A percentile compares a stretch with the other conserved stretches of the same genome.
phyloP scores from a whole-genome alignment of 2,888 invertebrate genomes.

The Lasius platythorax region DNA sequence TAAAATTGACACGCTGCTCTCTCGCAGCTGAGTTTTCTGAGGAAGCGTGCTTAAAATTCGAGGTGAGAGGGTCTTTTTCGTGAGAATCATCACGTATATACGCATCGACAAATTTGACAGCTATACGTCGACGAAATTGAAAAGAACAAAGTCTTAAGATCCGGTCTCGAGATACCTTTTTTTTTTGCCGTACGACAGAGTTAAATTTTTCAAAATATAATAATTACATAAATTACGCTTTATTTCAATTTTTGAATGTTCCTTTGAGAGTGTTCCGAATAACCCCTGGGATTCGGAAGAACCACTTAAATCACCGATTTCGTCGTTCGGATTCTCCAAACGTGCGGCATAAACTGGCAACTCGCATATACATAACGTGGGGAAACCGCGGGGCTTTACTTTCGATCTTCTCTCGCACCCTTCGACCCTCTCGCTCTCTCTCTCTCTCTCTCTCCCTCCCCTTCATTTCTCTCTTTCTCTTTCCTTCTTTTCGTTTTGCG shows the following conservation, averaged over 20 bases:
- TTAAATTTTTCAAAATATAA: not conserved
- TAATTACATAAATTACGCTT: not conserved
- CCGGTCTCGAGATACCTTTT: not conserved
- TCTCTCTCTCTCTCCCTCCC: conserved; percentile 26
- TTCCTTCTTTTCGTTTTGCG: conserved; percentile 79
- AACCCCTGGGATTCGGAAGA: not conserved
- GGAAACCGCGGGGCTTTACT: conserved; percentile 42
- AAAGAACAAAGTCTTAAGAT: conserved; percentile 5
- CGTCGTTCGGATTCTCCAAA: not conserved
- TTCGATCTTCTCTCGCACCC: conserved; percentile 52
- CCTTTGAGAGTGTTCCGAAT: not conserved
- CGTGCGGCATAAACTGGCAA: conserved; percentile 47
- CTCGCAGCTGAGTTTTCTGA: conserved; percentile 61
- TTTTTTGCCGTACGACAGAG: not conserved
- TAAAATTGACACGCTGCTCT: conserved; percentile 68
- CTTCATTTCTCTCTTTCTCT: conserved; percentile 40
- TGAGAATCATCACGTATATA: not conserved
- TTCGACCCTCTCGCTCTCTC: conserved; percentile 6
- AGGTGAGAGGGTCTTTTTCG: conserved; percentile 52
- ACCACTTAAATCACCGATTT: conserved; percentile 19
- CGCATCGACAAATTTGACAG: conserved; percentile 31
- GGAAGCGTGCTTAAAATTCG: conserved; percentile 68
- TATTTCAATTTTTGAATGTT: not conserved
- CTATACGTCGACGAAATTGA: not conserved
- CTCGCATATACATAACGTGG: conserved; percentile 32